Base-by-base conservation (phyloP, 2,113 vertebrate species). In the Oxyura jamaicensis region DNA sequence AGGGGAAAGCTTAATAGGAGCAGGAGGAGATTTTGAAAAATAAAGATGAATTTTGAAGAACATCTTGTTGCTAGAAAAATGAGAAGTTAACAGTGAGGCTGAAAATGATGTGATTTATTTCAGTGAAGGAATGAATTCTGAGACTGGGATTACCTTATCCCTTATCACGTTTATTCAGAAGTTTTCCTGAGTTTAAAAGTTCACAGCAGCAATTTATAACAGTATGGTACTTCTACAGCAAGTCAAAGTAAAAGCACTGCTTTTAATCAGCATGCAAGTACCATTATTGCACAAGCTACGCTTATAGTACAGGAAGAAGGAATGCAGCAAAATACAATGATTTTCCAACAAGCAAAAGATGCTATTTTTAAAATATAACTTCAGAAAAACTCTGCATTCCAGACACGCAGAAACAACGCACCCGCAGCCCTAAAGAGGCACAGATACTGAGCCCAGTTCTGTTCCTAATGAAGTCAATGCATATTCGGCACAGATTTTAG, bases 111-210 rank as follows among this genome's bases (percentile, higher is more conserved):
- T 91, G 74, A 96, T 97, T 98, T 97, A 93, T 97, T 96, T 96
- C 53, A 77, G 59, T 84, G 77, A 93, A 96, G 84, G 94, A 95
- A 95, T 66, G 83, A 76, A 95, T 97, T 97, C 90, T 96, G 90
- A 94, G 94, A 79, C 44, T 35, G 82, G 84, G 89, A 97, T 97
- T 97, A 97, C 93, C 67, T 97, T 97, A 94, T 92, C 66, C 76
- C 26, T 94, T 98, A 96, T 90, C 67, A 33, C 28, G 93, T 92
- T 96, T 96, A 97, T 95, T 96, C 94, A 96, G 95, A 95, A 96
- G 80, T 96, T 97, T 94, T 83, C 88, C 63, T 59, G 91, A 96
- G 98, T 98, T 98, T 98, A 98, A 97, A 98, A 98, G 98, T 98
- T 98, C 97, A 97, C 29, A 95, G 92, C 55, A 96, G 96, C 92